A percentile compares a stretch with the other conserved stretches of the same genome.
Evolutionary conservation across 2,888 invertebrate species (phyloP).

Genomic region (Pediacus dermestoides): DNA sequence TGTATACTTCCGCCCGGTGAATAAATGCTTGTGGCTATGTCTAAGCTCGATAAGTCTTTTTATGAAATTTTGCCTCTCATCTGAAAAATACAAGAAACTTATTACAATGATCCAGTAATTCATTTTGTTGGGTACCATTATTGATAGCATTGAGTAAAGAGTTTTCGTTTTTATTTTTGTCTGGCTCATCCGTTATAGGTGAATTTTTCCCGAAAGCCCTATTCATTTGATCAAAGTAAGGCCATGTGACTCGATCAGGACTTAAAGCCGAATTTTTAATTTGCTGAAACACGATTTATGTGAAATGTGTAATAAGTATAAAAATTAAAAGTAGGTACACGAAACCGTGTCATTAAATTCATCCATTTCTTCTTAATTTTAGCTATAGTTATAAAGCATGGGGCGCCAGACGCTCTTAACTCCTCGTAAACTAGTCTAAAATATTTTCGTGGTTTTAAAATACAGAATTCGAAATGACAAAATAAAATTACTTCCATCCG

Average conservation of each 20-base stretch:
- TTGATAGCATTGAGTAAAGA: conserved; percentile 22
- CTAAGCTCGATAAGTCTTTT: conserved; percentile 31
- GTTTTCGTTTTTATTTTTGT: conserved; percentile 19
- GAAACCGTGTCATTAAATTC: conserved; percentile 35
- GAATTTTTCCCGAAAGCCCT: conserved; percentile 28
- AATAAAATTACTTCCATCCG: conserved; percentile 32
- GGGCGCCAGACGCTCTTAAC: conserved; percentile 32
- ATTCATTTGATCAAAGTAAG: conserved; percentile 35
- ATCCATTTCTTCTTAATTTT: conserved; percentile 39
- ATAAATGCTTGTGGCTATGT: conserved; percentile 28
- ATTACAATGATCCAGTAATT: conserved; percentile 1
- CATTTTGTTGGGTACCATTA: conserved; percentile 16
- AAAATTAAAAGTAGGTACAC: conserved; percentile 20
- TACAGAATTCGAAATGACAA: conserved; percentile 4
- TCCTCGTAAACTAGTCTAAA: conserved; percentile 30
- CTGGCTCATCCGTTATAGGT: conserved; percentile 18
- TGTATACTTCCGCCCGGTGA: conserved; percentile 34
- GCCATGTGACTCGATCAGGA: conserved; percentile 29
- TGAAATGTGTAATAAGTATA: neutral
- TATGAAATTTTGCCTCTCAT: conserved; percentile 31
- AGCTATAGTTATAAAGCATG: conserved; percentile 30
- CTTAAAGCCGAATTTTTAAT: conserved; percentile 31
- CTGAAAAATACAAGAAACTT: conserved; percentile 14
- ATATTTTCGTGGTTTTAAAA: no score
- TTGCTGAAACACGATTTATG: conserved; percentile 22